Percentiles rank a stretch among this genome's conserved stretches.
phyloP scores from a whole-genome alignment of 2,888 invertebrate genomes.

The Lithophane leautieri region DNA sequence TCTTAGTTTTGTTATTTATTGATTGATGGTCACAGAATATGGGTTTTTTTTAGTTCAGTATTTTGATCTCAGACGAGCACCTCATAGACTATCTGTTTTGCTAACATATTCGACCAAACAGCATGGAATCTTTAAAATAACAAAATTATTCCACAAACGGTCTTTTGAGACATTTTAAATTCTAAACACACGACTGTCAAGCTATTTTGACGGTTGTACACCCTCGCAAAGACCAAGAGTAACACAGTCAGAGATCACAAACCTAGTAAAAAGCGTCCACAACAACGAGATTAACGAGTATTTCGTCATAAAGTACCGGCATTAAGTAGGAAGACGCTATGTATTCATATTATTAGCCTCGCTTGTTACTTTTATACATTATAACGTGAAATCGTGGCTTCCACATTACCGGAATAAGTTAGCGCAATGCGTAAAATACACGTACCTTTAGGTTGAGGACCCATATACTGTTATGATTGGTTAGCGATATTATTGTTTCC shows the following conservation, averaged over 20 bases:
- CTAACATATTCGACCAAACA: neutral
- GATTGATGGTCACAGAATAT: neutral
- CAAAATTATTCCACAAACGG: neutral
- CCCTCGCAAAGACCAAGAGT: neutral
- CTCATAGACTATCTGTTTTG: neutral
- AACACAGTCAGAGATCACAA: constrained; percentile 8
- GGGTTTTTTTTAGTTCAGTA: neutral
- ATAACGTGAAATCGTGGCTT: constrained; percentile 40
- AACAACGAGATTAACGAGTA: constrained; percentile 46
- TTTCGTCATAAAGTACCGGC: constrained; percentile 40
- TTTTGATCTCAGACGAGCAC: neutral
- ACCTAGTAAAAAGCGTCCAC: constrained; percentile 33
- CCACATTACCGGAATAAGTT: constrained; percentile 56
- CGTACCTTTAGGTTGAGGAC: constrained; percentile 26
- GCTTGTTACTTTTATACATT: constrained; percentile 59
- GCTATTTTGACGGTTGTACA: neutral
- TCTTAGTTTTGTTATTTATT: neutral
- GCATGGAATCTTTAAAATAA: neutral
- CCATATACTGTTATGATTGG: constrained; percentile 15
- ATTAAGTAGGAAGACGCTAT: constrained; percentile 41
- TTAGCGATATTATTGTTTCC: constrained; percentile 1
- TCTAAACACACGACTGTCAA: neutral
- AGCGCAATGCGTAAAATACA: constrained; percentile 64
- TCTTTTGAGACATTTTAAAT: neutral
- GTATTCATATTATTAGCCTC: constrained; percentile 50